Base-by-base conservation (phyloP, 1,140 invertebrate genomes). In the Geopemphigus sp. region DNA sequence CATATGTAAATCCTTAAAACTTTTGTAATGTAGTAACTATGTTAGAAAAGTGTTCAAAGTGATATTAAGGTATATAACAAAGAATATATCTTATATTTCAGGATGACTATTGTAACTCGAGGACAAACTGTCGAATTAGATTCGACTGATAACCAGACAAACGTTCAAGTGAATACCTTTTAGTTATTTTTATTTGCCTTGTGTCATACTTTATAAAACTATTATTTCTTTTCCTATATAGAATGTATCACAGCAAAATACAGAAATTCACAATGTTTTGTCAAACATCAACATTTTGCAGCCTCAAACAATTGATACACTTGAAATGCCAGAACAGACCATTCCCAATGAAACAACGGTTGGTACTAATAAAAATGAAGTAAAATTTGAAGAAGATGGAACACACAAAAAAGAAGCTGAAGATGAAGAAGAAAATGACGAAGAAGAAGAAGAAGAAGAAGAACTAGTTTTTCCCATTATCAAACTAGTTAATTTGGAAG, bases 401-500 rank as follows among this genome's bases (percentile, higher is more conserved):
- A 70, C 3, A 22, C n/a, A 12, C n/a, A 73, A 81, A 39, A 50
- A 81, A 39, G 73, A n/a, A n/a, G n/a, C n/a, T n/a, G n/a, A n/a
- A n/a, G n/a, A n/a, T n/a, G n/a, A n/a, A n/a, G n/a, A n/a, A n/a
- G n/a, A n/a, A n/a, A n/a, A n/a, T n/a, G n/a, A n/a, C n/a, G n/a
- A 81, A 15, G 80, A 73, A 73, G 61, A 68, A 8, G 45, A 47
- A 57, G 68, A 70, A 47, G 57, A 81, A 59, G 70, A 82, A 57
- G 63, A 82, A 63, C 24, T 80, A 14, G 45, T 92, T 80, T 98
- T 98, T 89, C 96, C 96, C 80, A 88, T 92, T 83, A 89, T 90
- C 68, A 95, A 97, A 86, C 87, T 98, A 83, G 91, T 91, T 80
- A 90, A 91, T 82, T 87, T 98, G 83, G 96, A 97, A 88, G 95